Conservation (phyloP, 1,140 invertebrate species). For the Battus philenor region DNA sequence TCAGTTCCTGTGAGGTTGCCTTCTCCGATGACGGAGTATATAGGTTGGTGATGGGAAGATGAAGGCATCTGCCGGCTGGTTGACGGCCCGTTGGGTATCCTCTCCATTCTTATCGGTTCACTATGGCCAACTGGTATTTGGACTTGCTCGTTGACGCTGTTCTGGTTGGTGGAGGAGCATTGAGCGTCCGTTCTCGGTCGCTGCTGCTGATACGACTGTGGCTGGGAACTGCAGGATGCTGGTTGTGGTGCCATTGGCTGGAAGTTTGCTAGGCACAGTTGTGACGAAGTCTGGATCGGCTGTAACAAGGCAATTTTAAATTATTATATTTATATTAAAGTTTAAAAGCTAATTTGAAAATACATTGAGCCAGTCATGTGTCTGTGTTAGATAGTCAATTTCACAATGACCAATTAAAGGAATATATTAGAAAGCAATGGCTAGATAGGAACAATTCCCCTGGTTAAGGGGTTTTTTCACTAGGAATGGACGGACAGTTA, state of each 20-base stretch:
- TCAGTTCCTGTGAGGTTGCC: conserved; percentile 78
- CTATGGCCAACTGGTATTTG: conserved; percentile 44
- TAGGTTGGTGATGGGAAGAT: conserved; percentile 36
- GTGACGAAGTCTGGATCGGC: conserved; percentile 41
- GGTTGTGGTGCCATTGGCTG: conserved; percentile 42
- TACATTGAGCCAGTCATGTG: too few relatives aligned
- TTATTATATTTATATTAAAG: neutral
- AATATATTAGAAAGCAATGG: too few relatives aligned
- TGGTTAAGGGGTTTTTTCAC: too few relatives aligned
- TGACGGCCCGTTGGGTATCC: conserved; percentile 50
- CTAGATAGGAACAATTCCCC: too few relatives aligned
- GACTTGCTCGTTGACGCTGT: conserved; percentile 54
- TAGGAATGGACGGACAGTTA: too few relatives aligned
- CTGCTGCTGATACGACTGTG: conserved; percentile 28
- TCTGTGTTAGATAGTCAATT: too few relatives aligned
- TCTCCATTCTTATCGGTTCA: conserved; percentile 37
- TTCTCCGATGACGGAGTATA: conserved; percentile 58
- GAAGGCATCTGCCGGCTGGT: conserved; percentile 35
- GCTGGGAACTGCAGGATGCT: conserved; percentile 18
- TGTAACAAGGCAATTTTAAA: conserved; percentile 29
- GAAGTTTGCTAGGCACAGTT: conserved; percentile 34
- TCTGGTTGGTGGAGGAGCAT: conserved; percentile 49
- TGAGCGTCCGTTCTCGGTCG: conserved; percentile 31
- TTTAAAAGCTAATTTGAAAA: too few relatives aligned
- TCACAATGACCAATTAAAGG: too few relatives aligned